Base-by-base conservation (phyloP, 1,140 invertebrate species). In the Anastrepha obliqua region DNA sequence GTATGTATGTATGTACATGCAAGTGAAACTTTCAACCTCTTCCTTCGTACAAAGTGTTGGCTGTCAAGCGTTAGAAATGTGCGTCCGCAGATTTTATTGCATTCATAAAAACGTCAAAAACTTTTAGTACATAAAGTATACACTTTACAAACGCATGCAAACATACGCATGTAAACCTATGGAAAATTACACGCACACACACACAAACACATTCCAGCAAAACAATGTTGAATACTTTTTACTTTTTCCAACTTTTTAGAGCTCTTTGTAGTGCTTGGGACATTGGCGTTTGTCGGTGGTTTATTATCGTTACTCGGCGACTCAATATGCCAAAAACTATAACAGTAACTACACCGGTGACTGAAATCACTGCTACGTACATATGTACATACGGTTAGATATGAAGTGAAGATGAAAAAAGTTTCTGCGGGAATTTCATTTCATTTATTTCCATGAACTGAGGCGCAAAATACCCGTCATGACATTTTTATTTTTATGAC, bases 31-130 rank as follows among this genome's bases (percentile, higher is more conserved):
- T 47, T 74, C 42, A 13, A 17, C 39, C 17, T 74, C 15, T 47
- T 42, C n/a, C 29, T 55, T 55, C 51, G 29, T 29, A 29, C 29
- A 29, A 55, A 55, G 51, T 55, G 9, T 55, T 55, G 42, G 1
- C 13, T 17, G 42, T 1, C 13, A 3, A 17, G 67, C 2, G 13
- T 0, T 67, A 64, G 60, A 6, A n/a, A n/a, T 2, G 15, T 29
- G 64, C 20, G 64, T 67, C 4, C 3, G 29, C 20, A 11, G 13
- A 67, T 74, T 74, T 74, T 74, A 74, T 47, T 47, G 67, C 67
- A 47, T 74, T 6, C 67, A 74, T 74, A 74, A 74, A 47, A 74
- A n/a, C 15, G 15, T 74, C 67, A 74, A 74, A 74, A 74, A 74
- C 39, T 74, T 74, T 74, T 74, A 42, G 39, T 74, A 74, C 0